phyloP scores from a whole-genome alignment of 1,140 invertebrate species.

The Heterodera schachtii region DNA sequence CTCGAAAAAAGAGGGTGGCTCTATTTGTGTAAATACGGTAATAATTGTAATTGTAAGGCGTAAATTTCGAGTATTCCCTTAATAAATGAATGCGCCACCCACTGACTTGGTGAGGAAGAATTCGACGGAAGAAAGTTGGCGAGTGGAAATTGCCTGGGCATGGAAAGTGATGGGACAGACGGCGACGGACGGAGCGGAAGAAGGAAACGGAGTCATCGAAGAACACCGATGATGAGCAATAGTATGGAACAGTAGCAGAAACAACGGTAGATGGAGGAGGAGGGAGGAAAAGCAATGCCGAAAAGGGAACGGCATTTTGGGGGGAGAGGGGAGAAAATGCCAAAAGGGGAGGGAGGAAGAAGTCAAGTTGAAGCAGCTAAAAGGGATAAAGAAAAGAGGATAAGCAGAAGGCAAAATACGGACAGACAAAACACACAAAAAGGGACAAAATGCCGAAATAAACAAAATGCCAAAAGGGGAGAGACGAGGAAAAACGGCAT shows the following conservation, averaged over 20 bases:
- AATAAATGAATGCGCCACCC: too few relatives aligned
- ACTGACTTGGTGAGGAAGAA: constrained; percentile 21
- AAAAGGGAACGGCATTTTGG: not conserved
- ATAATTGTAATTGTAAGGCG: too few relatives aligned
- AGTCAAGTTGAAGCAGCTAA: not conserved
- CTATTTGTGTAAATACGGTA: too few relatives aligned
- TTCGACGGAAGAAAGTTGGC: constrained; percentile 20
- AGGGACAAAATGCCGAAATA: too few relatives aligned
- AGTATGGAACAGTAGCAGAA: constrained; percentile 10
- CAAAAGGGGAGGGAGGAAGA: not conserved
- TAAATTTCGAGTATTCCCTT: too few relatives aligned
- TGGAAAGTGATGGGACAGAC: constrained; percentile 19
- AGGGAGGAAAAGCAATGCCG: not conserved
- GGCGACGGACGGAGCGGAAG: not conserved
- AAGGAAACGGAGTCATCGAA: not conserved
- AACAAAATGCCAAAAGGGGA: too few relatives aligned
- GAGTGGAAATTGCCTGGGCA: constrained; percentile 34
- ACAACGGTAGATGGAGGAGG: not conserved
- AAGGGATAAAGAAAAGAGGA: not conserved
- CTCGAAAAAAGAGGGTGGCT: too few relatives aligned
- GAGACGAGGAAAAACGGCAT: too few relatives aligned
- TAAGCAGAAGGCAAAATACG: too few relatives aligned
- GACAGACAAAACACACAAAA: too few relatives aligned
- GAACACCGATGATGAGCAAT: not conserved
- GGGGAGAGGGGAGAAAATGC: too few relatives aligned